phyloP scores from a whole-genome alignment of 1,140 invertebrate genomes.

The Neotoxoptera formosana region DNA sequence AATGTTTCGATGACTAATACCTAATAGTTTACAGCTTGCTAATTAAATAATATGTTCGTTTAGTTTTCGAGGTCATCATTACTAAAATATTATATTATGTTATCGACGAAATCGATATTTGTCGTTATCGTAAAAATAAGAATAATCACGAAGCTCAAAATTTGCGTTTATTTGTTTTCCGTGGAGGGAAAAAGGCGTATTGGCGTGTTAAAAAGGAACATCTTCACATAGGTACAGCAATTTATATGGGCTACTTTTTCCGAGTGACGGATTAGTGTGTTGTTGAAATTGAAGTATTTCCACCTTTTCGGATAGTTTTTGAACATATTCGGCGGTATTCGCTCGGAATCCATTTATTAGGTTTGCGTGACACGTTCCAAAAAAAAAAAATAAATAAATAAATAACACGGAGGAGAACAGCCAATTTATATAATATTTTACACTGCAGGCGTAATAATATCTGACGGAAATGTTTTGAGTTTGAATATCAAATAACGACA shows the following conservation, averaged over 20 bases:
- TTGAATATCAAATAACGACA: slow-evolving; percentile 13
- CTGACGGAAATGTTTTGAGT: background rate
- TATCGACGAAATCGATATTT: background rate
- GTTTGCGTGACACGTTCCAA: background rate
- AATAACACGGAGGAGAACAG: background rate
- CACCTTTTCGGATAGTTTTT: background rate
- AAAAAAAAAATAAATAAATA: no score
- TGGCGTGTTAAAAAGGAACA: background rate
- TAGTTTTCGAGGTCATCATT: no score
- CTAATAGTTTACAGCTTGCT: no score
- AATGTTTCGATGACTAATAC: no score
- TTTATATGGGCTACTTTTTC: background rate
- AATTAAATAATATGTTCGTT: no score
- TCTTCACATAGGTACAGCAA: background rate
- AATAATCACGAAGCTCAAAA: background rate
- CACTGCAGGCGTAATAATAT: background rate
- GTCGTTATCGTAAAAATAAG: background rate
- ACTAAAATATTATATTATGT: no score
- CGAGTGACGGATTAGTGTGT: background rate
- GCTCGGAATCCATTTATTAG: background rate
- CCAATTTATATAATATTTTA: background rate
- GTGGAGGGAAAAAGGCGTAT: no score
- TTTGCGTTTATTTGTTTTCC: background rate
- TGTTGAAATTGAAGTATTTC: background rate
- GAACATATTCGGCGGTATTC: background rate